Base-by-base conservation (phyloP, 2,113 vertebrate genomes). In the Cepphus grylle region DNA sequence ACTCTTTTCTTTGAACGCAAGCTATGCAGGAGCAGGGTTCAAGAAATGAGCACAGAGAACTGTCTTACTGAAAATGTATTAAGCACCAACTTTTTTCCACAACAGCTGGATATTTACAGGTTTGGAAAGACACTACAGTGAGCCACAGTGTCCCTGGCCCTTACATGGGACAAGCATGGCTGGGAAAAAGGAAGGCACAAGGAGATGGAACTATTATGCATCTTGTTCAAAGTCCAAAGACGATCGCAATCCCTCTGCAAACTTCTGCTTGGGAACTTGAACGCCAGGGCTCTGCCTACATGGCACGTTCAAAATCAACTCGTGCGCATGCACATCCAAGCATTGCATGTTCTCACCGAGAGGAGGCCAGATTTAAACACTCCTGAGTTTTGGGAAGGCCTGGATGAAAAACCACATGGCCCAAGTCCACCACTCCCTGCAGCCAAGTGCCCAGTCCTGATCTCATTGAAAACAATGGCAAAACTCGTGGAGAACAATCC, bases 391-490 rank as follows among this genome's bases (percentile, higher is more conserved):
- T 90, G 70, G 70, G 66, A 50, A 62, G 55, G 29, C 86, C 72
- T 91, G 78, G 94, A 95, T 67, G 45, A 76, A 94, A 94, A 94
- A 20, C 27, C 81, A 81, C 70, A 63, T 90, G 94, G 93, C 89
- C 8, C 5, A 8, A 21, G 45, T 94, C 89, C 87, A 90, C 36
- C 50, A 59, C 42, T 67, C 42, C 47, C 63, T 77, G 70, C 81
- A 93, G 62, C 80, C 93, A 97, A 96, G 59, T 94, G 66, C 93
- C 92, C 86, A 86, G 34, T 88, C 52, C 67, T 93, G 82, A 92
- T 95, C 86, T 95, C 58, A 95, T 36, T 79, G 71, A 88, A 93
- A 82, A 82, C 86, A 96, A 93, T 3, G 19, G 81, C 74, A 93
- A 65, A 88, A 45, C 67, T 95, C 67, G 67, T 71, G 74, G 29